Percentiles rank a stretch among this genome's conserved stretches.
Conservation (phyloP, 2,888 invertebrate genomes). For the Myopa testacea region DNA sequence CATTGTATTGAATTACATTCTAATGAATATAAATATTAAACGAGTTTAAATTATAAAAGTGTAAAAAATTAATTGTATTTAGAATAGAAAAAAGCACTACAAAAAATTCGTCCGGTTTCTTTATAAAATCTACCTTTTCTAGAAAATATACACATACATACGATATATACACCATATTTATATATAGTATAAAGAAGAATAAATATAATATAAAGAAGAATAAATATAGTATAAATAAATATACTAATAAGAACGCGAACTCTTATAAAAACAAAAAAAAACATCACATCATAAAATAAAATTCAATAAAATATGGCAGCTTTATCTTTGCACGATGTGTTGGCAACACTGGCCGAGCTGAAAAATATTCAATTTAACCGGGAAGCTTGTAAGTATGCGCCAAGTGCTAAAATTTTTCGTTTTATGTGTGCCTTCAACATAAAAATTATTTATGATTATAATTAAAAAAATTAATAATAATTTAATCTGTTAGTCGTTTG, state of each 20-base stretch:
- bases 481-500: background rate
- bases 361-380: conserved; percentile 61
- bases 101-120: too few relatives aligned
- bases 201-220: background rate
- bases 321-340: conserved; percentile 56
- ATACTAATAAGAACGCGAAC: background rate
- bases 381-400: conserved; percentile 61
- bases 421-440: conserved; percentile 13
- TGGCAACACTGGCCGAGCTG: conserved; percentile 58
- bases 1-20: too few relatives aligned
- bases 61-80: too few relatives aligned
- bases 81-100: too few relatives aligned
- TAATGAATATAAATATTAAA: too few relatives aligned
- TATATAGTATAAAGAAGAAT: too few relatives aligned
- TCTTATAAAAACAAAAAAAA: background rate
- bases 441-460: background rate
- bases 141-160: too few relatives aligned
- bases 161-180: too few relatives aligned
- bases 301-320: conserved; percentile 56
- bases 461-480: conserved; percentile 9
- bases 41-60: too few relatives aligned
- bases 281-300: conserved; percentile 35
- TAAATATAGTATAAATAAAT: background rate
- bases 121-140: too few relatives aligned
- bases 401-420: conserved; percentile 19